Evolutionary conservation across 1,140 invertebrate genomes (phyloP).

Genomic region (Homarus americanus): DNA sequence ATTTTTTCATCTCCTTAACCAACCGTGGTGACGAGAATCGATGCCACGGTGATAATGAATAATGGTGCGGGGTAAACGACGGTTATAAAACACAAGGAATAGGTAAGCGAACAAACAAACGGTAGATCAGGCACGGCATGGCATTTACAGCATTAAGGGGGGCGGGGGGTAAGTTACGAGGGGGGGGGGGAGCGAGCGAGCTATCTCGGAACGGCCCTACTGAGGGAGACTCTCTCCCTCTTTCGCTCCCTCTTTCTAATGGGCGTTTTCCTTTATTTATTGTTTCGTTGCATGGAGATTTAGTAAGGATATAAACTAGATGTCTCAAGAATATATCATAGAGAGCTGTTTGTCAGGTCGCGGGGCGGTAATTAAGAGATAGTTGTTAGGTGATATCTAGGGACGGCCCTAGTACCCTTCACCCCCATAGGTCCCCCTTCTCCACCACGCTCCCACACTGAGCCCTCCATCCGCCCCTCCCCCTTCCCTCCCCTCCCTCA

Average conservation of each 20-base stretch:
- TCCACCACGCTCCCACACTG: slow-evolving; percentile 11
- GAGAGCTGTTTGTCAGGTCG: neutral
- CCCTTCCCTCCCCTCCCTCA: slow-evolving; percentile 21
- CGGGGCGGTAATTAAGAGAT: neutral
- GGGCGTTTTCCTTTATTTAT: slow-evolving; percentile 25
- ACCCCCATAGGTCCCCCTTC: slow-evolving; percentile 18
- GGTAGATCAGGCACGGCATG: slow-evolving; percentile 54
- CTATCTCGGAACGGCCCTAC: slow-evolving; percentile 73
- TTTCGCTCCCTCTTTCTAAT: slow-evolving; percentile 51
- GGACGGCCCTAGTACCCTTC: slow-evolving; percentile 25
- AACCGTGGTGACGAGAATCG: neutral
- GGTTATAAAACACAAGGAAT: slow-evolving; percentile 12
- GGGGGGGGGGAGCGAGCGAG: slow-evolving; percentile 31
- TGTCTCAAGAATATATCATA: slow-evolving; percentile 5
- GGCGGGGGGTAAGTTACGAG: slow-evolving; percentile 42
- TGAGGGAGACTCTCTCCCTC: slow-evolving; percentile 60
- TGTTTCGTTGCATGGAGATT: slow-evolving; percentile 12
- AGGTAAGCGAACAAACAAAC: slow-evolving; percentile 60
- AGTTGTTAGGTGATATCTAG: slow-evolving; percentile 23
- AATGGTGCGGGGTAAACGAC: neutral
- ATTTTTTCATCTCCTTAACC: neutral
- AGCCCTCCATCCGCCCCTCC: neutral
- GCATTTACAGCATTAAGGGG: slow-evolving; percentile 67
- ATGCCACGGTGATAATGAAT: neutral
- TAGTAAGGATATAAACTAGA: neutral